phyloP scores from a whole-genome alignment of 2,888 invertebrate species.

The Stramonita haemastoma region DNA sequence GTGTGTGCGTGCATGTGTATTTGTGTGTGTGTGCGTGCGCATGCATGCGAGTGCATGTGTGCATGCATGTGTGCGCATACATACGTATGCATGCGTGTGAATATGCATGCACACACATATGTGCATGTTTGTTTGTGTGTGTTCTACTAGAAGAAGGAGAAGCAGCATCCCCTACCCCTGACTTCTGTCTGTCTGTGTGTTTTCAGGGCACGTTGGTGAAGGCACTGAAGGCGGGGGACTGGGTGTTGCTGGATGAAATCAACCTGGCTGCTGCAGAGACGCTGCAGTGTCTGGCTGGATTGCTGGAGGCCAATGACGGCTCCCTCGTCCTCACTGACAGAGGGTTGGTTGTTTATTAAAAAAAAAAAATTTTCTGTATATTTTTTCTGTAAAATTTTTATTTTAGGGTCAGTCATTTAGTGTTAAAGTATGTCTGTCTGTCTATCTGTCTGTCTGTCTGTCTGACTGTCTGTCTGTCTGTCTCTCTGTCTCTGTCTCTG shows the following conservation, averaged over 20 bases:
- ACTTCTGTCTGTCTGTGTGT: neutral
- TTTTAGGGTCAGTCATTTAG: no score
- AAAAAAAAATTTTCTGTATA: no score
- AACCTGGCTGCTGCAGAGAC: conserved; percentile 98
- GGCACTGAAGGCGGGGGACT: conserved; percentile 88
- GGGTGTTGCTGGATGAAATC: conserved; percentile 98
- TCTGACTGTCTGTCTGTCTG: no score
- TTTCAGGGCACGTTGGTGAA: neutral
- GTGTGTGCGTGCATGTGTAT: neutral
- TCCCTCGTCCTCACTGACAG: conserved; percentile 91
- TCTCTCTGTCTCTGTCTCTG: no score
- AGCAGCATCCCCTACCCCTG: no score
- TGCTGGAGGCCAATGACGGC: conserved; percentile 89
- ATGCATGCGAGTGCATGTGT: neutral
- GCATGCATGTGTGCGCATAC: neutral
- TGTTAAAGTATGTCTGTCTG: no score
- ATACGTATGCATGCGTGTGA: no score
- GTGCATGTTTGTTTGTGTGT: neutral
- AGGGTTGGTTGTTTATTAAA: conserved; percentile 79
- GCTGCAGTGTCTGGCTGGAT: conserved; percentile 92
- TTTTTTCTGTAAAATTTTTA: neutral
- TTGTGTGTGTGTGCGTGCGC: neutral
- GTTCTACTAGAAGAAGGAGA: no score
- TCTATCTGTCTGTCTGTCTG: no score
- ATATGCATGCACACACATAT: neutral